Evolutionary conservation across 1,140 invertebrate genomes (phyloP).

Genomic region (Venturia canescens): DNA sequence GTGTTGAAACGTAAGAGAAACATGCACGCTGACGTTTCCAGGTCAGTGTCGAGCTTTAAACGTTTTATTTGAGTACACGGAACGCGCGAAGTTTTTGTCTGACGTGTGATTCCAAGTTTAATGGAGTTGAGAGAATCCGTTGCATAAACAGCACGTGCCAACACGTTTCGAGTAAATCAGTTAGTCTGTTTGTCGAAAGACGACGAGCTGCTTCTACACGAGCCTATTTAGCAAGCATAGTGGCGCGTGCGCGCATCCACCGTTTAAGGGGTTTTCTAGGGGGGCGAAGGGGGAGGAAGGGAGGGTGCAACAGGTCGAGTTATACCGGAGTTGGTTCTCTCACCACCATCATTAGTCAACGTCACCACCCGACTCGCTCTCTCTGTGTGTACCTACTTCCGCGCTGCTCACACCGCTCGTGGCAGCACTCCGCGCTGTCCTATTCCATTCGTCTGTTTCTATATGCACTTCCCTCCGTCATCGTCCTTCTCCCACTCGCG

Average conservation of each 20-base stretch:
- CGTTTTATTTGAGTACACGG: background rate
- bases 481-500: constrained; percentile 36
- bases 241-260: constrained; percentile 57
- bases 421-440: constrained; percentile 26
- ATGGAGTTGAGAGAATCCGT: background rate
- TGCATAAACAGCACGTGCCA: constrained; percentile 35
- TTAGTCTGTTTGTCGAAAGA: constrained; percentile 70
- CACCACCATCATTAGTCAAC: constrained; percentile 78
- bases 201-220: constrained; percentile 61
- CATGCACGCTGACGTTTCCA: too few relatives aligned
- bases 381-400: constrained; percentile 50
- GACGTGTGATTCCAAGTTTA: background rate
- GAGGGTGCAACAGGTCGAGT: constrained; percentile 76
- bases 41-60: background rate
- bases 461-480: constrained; percentile 47
- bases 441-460: constrained; percentile 47
- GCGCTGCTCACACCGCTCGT: constrained; percentile 31
- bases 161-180: constrained; percentile 65
- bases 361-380: constrained; percentile 70
- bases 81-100: background rate
- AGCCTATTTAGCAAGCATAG: constrained; percentile 73
- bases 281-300: background rate
- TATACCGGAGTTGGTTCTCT: constrained; percentile 76
- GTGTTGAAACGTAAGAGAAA: too few relatives aligned
- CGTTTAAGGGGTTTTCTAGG: constrained; percentile 76